These are phyloP conservation scores for Wiebesia pumilae DNA, from an alignment of 1,140 invertebrate genomes.

Conservation along the genomic window DNA sequence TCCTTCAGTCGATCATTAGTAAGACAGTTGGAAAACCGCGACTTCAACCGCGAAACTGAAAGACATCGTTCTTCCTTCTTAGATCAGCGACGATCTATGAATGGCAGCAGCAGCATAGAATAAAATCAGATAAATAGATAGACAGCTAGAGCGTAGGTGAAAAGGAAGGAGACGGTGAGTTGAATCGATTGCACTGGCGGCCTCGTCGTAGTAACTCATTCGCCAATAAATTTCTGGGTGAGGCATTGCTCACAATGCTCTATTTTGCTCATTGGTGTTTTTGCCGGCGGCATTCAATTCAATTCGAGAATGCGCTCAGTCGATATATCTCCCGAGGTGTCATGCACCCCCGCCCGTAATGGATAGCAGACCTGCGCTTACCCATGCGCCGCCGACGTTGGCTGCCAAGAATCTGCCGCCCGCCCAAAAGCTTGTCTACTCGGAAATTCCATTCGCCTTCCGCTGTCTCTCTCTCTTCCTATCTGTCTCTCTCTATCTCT, in stretches of 20 bases:
- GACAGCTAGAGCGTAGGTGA: not conserved
- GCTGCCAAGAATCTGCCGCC: slow-evolving; percentile 68
- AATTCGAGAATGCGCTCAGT: slow-evolving; percentile 74
- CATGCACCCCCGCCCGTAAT: slow-evolving; percentile 70
- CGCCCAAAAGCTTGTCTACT: not conserved
- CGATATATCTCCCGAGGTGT: slow-evolving; percentile 74
- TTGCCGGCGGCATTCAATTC: slow-evolving; percentile 72
- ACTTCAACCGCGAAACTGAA: not conserved
- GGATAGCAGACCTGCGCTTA: slow-evolving; percentile 72
- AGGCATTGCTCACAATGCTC: slow-evolving; percentile 47
- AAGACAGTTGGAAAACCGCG: not conserved
- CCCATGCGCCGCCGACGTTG: slow-evolving; percentile 64
- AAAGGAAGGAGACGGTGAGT: not conserved
- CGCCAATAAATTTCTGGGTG: slow-evolving; percentile 71
- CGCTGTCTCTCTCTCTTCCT: not conserved
- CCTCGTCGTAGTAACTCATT: slow-evolving; percentile 66
- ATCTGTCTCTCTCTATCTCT: not conserved
- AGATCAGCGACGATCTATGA: not conserved
- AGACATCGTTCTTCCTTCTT: not conserved
- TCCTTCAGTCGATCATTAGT: too few species aligned
- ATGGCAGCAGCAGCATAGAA: not conserved
- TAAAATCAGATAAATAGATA: not conserved
- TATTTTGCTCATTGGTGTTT: slow-evolving; percentile 75
- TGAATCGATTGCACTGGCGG: not conserved
- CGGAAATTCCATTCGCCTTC: not conserved